Evolutionary conservation across 1,140 invertebrate genomes (phyloP).

Genomic region (Rhopalosiphum padi): DNA sequence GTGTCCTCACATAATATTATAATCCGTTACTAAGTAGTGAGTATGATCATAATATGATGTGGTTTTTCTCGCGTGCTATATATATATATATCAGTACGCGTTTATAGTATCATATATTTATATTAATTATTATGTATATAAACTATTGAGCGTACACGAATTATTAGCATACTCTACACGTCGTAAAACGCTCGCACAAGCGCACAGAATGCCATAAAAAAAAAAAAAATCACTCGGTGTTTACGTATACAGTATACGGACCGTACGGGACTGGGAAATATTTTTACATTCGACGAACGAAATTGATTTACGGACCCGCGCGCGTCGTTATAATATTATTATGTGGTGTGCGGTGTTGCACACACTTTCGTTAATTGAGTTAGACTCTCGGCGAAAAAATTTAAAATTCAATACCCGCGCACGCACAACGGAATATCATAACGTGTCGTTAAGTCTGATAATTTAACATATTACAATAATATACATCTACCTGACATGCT

Average conservation of each 20-base stretch:
- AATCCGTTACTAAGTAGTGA: neutral
- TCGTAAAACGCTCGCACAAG: neutral
- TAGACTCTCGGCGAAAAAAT: neutral
- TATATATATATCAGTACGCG: neutral
- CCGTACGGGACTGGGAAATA: neutral
- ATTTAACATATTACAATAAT: too few relatives aligned
- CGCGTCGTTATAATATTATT: neutral
- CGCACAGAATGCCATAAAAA: neutral
- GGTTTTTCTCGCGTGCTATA: neutral
- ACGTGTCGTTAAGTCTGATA: too few relatives aligned
- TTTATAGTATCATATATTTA: neutral
- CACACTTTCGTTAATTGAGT: neutral
- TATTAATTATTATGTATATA: neutral
- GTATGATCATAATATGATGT: neutral
- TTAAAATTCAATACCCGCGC: too few relatives aligned
- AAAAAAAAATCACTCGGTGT: neutral
- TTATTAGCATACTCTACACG: neutral
- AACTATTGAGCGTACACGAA: neutral
- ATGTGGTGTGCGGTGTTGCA: neutral
- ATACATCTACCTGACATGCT: too few relatives aligned
- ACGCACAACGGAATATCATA: too few relatives aligned
- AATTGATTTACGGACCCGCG: neutral
- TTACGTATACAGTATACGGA: neutral
- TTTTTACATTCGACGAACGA: neutral
- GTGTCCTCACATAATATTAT: neutral